Conservation (phyloP, 2,888 invertebrate species). For the Frankliniella fusca region DNA sequence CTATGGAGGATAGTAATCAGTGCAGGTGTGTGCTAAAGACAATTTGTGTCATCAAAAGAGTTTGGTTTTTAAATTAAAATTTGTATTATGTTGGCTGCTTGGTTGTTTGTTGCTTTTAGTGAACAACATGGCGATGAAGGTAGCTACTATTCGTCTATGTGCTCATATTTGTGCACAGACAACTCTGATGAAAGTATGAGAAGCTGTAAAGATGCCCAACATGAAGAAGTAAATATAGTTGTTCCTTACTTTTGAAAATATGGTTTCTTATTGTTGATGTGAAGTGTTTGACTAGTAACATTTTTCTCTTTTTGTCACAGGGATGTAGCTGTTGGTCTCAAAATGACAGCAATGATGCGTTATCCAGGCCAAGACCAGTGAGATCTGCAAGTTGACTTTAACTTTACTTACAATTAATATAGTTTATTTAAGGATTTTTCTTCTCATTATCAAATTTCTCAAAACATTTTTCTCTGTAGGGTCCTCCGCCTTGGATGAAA, state of each 20-base stretch:
- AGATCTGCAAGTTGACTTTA: slow-evolving; percentile 13
- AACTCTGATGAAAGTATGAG: slow-evolving; percentile 50
- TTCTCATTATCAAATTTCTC: slow-evolving; percentile 35
- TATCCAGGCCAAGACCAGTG: slow-evolving; percentile 27
- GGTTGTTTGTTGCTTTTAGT: slow-evolving; percentile 39
- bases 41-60: not conserved
- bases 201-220: slow-evolving; percentile 36
- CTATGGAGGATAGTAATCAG: slow-evolving; percentile 24
- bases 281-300: too few species aligned
- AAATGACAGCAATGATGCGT: slow-evolving; percentile 34
- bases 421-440: not conserved
- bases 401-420: slow-evolving; percentile 32
- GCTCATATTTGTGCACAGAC: slow-evolving; percentile 66
- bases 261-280: not conserved
- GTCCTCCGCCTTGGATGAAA: slow-evolving; percentile 61
- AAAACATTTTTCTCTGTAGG: slow-evolving; percentile 42
- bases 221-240: slow-evolving; percentile 15
- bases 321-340: slow-evolving; percentile 33
- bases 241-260: not conserved
- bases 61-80: too few species aligned
- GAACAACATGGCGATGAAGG: slow-evolving; percentile 52
- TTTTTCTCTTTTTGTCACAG: not conserved
- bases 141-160: slow-evolving; percentile 66
- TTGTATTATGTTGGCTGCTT: slow-evolving; percentile 21
- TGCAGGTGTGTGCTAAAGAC: not conserved